Percentiles rank a stretch among this genome's conserved stretches.
These are phyloP conservation scores for Bombyx huttoni DNA, from an alignment of 2,888 invertebrate species.

Conservation along the genomic window DNA sequence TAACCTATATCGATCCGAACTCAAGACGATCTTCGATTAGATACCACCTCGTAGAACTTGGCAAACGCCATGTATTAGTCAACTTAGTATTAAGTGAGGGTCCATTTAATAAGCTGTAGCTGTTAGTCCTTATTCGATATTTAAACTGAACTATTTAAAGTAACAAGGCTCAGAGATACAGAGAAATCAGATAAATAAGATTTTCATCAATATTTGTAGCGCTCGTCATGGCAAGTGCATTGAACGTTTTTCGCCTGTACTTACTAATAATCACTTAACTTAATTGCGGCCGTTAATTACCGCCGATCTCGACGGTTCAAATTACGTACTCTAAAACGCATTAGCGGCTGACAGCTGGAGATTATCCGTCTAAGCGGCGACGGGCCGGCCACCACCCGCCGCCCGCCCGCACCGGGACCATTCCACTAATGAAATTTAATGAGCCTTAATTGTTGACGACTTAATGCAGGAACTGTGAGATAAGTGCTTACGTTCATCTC, in stretches of 20 bases:
- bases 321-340: slow-evolving; percentile 74
- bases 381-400: slow-evolving; percentile 33
- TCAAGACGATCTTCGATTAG: too few species aligned
- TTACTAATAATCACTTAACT: slow-evolving; percentile 68
- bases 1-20: background rate
- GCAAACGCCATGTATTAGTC: too few species aligned
- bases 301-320: slow-evolving; percentile 69
- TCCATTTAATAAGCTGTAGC: background rate
- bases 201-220: background rate
- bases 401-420: slow-evolving; percentile 42
- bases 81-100: background rate
- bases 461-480: slow-evolving; percentile 64
- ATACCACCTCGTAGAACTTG: too few species aligned
- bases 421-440: slow-evolving; percentile 67
- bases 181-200: background rate
- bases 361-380: slow-evolving; percentile 69
- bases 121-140: background rate
- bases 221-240: slow-evolving; percentile 10
- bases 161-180: background rate
- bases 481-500: slow-evolving; percentile 45
- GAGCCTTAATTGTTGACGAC: slow-evolving; percentile 70
- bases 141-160: background rate
- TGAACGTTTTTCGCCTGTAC: slow-evolving; percentile 39
- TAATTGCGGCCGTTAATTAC: slow-evolving; percentile 71
- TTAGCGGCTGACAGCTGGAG: slow-evolving; percentile 71